These are phyloP conservation scores for Himalopsyche anomala DNA, from an alignment of 2,888 invertebrate genomes.

Conservation along the genomic window DNA sequence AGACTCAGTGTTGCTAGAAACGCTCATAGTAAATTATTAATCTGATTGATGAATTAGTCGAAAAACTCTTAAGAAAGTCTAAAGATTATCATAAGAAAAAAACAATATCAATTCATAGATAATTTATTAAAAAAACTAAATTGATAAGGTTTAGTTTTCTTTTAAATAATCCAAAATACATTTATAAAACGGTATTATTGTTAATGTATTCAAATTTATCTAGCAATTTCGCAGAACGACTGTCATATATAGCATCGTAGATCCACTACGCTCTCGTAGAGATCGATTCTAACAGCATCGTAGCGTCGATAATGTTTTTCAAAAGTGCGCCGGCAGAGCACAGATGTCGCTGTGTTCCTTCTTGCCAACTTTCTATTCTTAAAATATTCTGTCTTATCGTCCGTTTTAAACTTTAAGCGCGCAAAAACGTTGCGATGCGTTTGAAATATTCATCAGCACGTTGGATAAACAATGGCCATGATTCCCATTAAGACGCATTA, in stretches of 20 bases:
- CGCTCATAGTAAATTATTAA: too few relatives aligned
- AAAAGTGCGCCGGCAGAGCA: neutral
- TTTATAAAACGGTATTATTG: too few relatives aligned
- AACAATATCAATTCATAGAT: too few relatives aligned
- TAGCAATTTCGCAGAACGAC: too few relatives aligned
- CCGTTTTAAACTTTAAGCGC: slow-evolving; percentile 3
- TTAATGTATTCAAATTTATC: too few relatives aligned
- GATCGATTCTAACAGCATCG: neutral
- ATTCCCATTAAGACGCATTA: slow-evolving; percentile 21
- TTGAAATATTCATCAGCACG: slow-evolving; percentile 44
- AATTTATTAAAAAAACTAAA: too few relatives aligned
- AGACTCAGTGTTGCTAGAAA: too few relatives aligned
- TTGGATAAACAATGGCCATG: neutral
- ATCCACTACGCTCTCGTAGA: neutral
- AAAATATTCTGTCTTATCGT: neutral
- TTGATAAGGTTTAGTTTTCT: too few relatives aligned
- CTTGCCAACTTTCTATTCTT: neutral
- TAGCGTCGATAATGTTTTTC: slow-evolving; percentile 20
- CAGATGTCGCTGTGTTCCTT: neutral
- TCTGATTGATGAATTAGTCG: too few relatives aligned
- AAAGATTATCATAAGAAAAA: too few relatives aligned
- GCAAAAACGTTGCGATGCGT: slow-evolving; percentile 9
- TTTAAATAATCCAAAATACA: too few relatives aligned
- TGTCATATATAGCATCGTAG: neutral
- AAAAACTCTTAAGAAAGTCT: too few relatives aligned